Conservation (phyloP, 2,888 invertebrate species). For the Amphipoea lucens region DNA sequence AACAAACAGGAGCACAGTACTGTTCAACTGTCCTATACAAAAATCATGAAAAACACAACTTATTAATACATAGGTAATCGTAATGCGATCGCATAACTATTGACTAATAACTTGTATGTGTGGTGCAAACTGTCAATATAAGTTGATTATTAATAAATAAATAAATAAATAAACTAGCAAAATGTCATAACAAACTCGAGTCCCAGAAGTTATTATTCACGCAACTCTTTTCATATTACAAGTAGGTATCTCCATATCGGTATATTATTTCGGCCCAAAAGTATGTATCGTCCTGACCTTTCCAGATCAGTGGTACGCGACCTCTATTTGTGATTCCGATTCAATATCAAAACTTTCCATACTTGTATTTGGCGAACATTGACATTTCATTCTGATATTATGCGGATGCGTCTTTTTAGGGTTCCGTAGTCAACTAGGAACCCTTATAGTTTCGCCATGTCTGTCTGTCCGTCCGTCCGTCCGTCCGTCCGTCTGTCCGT, state of each 20-base stretch:
- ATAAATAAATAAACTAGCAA: neutral
- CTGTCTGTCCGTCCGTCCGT: too few relatives aligned
- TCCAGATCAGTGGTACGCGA: slow-evolving; percentile 20
- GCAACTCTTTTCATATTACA: slow-evolving; percentile 28
- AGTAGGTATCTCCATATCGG: slow-evolving; percentile 7
- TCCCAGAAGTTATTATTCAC: slow-evolving; percentile 21
- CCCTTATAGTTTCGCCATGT: too few relatives aligned
- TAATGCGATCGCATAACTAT: too few relatives aligned
- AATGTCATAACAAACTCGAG: slow-evolving; percentile 9
- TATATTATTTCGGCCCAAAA: slow-evolving; percentile 34
- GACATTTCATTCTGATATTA: slow-evolving; percentile 24
- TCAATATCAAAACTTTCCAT: slow-evolving; percentile 50
- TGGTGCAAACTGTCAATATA: too few relatives aligned
- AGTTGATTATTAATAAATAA: too few relatives aligned
- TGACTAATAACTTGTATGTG: too few relatives aligned
- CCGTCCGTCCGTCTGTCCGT: too few relatives aligned
- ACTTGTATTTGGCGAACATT: slow-evolving; percentile 19
- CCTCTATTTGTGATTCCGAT: slow-evolving; percentile 44
- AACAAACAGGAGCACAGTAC: neutral
- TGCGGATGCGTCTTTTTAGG: neutral
- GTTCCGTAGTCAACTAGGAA: too few relatives aligned
- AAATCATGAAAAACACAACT: neutral
- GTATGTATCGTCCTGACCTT: slow-evolving; percentile 35
- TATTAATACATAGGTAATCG: too few relatives aligned
- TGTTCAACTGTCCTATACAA: neutral